Base-by-base conservation (phyloP, 2,113 vertebrate genomes). In the Psephotus haematonotus region DNA sequence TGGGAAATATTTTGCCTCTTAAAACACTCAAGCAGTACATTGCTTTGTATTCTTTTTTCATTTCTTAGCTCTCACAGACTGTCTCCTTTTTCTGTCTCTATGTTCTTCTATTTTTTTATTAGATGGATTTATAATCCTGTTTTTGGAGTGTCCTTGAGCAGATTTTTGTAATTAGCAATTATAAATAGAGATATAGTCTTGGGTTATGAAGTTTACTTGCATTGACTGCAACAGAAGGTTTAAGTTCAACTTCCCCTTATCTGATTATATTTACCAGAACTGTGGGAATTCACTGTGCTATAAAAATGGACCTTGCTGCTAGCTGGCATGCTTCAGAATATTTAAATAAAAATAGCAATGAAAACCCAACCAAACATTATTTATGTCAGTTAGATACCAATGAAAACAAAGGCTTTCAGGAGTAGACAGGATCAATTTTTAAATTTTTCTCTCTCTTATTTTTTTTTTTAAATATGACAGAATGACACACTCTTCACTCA, bases 401-500 rank as follows among this genome's bases (percentile, higher is more conserved):
- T 94, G 97, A 97, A 97, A 97, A 96, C 82, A 84, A 97, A 96
- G 90, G 95, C 93, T 97, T 97, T 97, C 96, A 93, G 71, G 87
- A 92, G 79, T 82, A 95, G 91, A 97, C 78, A 96, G 81, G 82
- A 98, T 98, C 37, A 53, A 98, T 98, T 98, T 97, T 98, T 94
- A 96, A 96, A 84, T 96, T 97, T 97, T 88, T 97, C 53, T 95
- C 20, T 92, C 82, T 91, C 55, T 93, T 28, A 37, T 72, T 86
- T 79, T 96, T 95, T 82, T 85, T 86, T 90, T 95, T 86, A 37
- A 64, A 89, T 97, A 94, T 98, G 97, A 98, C 97, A 98, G 97
- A 96, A 96, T 98, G 97, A 97, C 97, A 98, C 95, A 96, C 86
- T 92, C 95, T 95, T 98, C 97, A 97, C 94, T 98, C 97, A 98